Evolutionary conservation across 2,888 invertebrate genomes (phyloP).

Genomic region (Helobdella robusta): DNA sequence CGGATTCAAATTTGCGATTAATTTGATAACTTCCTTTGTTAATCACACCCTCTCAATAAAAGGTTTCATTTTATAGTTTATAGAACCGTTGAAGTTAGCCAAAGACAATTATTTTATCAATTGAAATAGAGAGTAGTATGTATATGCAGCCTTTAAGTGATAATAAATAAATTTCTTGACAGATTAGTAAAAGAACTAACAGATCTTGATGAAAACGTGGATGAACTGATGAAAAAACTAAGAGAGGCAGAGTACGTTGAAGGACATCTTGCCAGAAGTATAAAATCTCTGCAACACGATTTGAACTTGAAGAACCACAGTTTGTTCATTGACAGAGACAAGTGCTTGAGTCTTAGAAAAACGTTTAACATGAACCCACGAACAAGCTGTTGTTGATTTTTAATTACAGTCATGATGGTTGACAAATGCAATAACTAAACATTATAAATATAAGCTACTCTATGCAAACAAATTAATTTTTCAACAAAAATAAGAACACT

Average conservation of each 20-base stretch:
- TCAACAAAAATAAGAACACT: too few relatives aligned
- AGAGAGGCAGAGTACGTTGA: conserved; percentile 19
- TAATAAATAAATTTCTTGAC: not conserved
- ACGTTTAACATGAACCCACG: conserved; percentile 21
- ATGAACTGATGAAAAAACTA: conserved; percentile 20
- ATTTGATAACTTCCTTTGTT: too few relatives aligned
- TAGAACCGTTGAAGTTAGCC: not conserved
- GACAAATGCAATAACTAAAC: too few relatives aligned
- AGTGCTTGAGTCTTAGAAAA: conserved; percentile 25
- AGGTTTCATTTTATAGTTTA: conserved; percentile 3
- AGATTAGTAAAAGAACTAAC: conserved; percentile 19
- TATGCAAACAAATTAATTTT: too few relatives aligned
- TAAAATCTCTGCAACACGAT: conserved; percentile 18
- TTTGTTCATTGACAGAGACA: conserved; percentile 23
- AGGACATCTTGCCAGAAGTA: conserved; percentile 18
- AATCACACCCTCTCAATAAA: too few relatives aligned
- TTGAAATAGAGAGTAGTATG: not conserved
- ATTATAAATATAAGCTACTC: too few relatives aligned
- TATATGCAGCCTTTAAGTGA: not conserved
- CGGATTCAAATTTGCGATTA: too few relatives aligned
- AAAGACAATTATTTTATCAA: not conserved
- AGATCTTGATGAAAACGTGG: conserved; percentile 11
- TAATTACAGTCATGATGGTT: too few relatives aligned
- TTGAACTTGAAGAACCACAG: conserved; percentile 23
- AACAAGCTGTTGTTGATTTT: conserved; percentile 5